Conservation (phyloP, 2,797 vertebrate species). For the Spheniscus humboldti region DNA sequence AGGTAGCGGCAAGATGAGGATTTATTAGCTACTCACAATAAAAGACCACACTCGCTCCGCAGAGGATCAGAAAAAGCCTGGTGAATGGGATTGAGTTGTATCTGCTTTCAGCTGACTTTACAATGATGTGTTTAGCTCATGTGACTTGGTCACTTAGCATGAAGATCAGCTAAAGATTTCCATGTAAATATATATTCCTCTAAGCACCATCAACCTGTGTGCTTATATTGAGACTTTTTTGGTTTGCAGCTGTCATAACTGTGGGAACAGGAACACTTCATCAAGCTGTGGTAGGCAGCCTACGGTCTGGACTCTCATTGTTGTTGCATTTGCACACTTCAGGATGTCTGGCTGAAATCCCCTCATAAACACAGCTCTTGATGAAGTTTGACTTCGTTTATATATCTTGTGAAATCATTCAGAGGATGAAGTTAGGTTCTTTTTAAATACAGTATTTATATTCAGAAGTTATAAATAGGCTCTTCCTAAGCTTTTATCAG, state of each 20-base stretch:
- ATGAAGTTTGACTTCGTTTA: constrained; percentile 25
- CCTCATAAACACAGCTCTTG: constrained; percentile 10
- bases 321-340: not conserved
- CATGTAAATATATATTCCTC: constrained; percentile 51
- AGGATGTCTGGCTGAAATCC: constrained; percentile 36
- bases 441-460: not conserved
- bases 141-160: constrained; percentile 40
- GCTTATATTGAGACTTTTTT: not conserved
- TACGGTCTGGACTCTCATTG: not conserved
- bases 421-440: not conserved
- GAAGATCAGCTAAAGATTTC: constrained; percentile 63
- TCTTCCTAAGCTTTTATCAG: not conserved
- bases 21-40: constrained; percentile 68
- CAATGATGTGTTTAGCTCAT: constrained; percentile 46
- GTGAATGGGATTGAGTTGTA: constrained; percentile 65
- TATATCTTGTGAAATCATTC: not conserved
- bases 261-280: constrained; percentile 33
- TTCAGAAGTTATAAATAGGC: not conserved
- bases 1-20: constrained; percentile 60
- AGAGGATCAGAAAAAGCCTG: constrained; percentile 60
- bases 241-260: constrained; percentile 58
- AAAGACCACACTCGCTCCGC: constrained; percentile 59
- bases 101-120: constrained; percentile 65
- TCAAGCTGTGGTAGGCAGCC: not conserved
- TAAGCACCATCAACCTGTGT: constrained; percentile 25